phyloP scores from a whole-genome alignment of 2,797 vertebrate species.

The Lagorchestes hirsutus region DNA sequence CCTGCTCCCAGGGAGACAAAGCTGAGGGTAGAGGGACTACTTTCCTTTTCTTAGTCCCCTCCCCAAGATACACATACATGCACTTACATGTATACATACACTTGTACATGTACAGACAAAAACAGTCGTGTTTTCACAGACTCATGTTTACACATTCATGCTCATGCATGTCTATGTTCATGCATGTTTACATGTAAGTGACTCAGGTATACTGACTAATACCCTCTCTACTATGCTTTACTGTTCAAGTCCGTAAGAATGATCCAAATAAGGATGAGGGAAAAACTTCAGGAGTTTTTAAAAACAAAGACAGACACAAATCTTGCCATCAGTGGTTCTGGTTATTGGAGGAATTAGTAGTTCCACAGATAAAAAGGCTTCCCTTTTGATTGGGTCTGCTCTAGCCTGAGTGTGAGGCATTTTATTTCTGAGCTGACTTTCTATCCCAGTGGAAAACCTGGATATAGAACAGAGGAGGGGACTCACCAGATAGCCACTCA shows the following conservation, averaged over 20 bases:
- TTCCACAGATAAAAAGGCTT: neutral
- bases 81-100: neutral
- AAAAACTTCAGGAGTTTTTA: slow-evolving; percentile 21
- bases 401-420: neutral
- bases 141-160: neutral
- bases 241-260: neutral
- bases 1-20: neutral
- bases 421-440: neutral
- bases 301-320: slow-evolving; percentile 15
- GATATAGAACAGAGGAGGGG: neutral
- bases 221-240: neutral
- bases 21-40: neutral
- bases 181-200: neutral
- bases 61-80: neutral
- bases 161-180: neutral
- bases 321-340: neutral
- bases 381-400: neutral
- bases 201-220: neutral
- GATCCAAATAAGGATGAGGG: neutral
- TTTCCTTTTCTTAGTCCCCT: neutral
- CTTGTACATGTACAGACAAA: neutral
- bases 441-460: neutral
- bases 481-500: slow-evolving; percentile 78
- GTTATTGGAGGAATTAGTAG: neutral
- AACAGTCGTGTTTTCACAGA: neutral